Evolutionary conservation across 2,797 vertebrate species (phyloP).

Genomic region (Sternotherus odoratus): DNA sequence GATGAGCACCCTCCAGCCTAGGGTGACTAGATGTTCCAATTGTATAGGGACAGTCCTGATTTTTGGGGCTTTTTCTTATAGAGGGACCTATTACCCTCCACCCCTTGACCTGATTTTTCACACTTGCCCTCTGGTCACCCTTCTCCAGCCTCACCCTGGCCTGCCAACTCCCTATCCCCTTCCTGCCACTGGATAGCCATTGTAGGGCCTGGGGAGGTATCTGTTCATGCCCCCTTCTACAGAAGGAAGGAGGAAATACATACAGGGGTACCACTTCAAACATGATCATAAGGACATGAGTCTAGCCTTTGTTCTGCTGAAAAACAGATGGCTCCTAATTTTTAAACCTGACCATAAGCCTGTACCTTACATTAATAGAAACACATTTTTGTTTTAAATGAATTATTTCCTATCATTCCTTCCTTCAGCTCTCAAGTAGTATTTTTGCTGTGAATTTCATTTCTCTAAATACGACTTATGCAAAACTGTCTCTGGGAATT

Average conservation of each 20-base stretch:
- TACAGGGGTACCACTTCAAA: background rate
- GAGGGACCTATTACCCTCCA: no score
- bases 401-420: background rate
- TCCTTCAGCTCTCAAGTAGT: background rate
- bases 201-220: background rate
- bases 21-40: no score
- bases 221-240: background rate
- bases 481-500: constrained; percentile 34
- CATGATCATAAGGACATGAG: background rate
- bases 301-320: background rate
- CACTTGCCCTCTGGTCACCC: no score
- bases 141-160: background rate
- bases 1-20: background rate
- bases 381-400: background rate
- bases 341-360: background rate
- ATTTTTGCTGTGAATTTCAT: constrained; percentile 6
- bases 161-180: background rate
- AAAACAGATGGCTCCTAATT: background rate
- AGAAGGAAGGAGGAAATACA: background rate
- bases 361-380: background rate
- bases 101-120: no score
- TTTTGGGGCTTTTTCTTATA: no score
- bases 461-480: background rate
- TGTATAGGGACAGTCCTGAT: no score
- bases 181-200: background rate